Base-by-base conservation (phyloP, 2,797 vertebrate genomes). In the Hyperoplus immaculatus region DNA sequence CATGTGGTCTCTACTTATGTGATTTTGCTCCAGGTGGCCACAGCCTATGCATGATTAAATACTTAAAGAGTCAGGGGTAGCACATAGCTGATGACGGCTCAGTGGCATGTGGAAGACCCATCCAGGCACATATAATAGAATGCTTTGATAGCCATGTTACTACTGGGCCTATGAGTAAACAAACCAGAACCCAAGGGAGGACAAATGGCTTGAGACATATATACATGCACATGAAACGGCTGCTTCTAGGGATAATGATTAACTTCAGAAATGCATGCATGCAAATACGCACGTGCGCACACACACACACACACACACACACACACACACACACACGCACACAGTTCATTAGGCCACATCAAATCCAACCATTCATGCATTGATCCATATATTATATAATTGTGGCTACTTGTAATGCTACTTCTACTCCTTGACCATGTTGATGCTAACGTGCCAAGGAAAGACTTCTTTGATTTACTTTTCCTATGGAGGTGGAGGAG, bases 131-230 rank as follows among this genome's bases (percentile, higher is more conserved):
- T 47, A 67, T 84, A 80, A 83, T 84, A 78, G 70, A 89, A 80
- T 41, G 62, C 54, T 80, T 66, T 61, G 58, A 77, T 53, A 70
- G 82, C 73, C 75, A 77, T 66, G 69, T 75, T 77, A 61, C n/a
- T 78, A 87, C 75, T 76, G 59, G 70, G 76, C 70, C 74, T 61
- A 49, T 14, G 72, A 77, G 67, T 85, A 90, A 84, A 86, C 78
- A 78, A 80, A 73, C 42, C 55, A 65, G 68, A 39, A 69, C 78
- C 70, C 69, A 59, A 21, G 77, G 42, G 72, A 83, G 56, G 11
- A 83, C 73, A 82, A 79, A 83, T 66, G 76, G 72, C 75, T 78
- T 38, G 50, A 88, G 87, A 91, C 66, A 81, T 77, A 53, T 54
- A 67, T 72, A 78, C 81, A 82, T 49, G 58, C 68, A 72, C 68